phyloP scores from a whole-genome alignment of 1,140 invertebrate genomes.

The Plutomurus gul region DNA sequence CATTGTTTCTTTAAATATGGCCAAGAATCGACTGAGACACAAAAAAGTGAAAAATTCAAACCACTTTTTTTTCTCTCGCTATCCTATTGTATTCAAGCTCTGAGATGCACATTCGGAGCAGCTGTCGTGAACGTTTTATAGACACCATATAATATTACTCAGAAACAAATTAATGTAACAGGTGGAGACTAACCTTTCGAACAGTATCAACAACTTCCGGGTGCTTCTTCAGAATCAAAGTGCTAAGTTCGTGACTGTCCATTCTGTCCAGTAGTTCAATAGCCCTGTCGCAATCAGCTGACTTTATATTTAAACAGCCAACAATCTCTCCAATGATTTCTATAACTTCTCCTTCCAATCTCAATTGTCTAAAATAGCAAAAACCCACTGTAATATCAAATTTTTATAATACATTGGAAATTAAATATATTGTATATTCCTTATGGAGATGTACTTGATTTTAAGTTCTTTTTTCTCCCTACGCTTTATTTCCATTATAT shows the following conservation, averaged over 20 bases:
- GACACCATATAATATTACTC: too few relatives aligned
- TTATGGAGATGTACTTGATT: conserved; percentile 12
- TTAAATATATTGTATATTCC: conserved; percentile 46
- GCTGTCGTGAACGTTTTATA: background rate
- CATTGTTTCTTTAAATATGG: too few relatives aligned
- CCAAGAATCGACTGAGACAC: too few relatives aligned
- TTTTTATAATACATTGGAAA: background rate
- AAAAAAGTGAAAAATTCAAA: background rate
- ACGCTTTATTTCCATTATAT: background rate
- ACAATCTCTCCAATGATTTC: conserved; percentile 76
- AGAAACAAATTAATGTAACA: too few relatives aligned
- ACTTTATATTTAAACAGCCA: conserved; percentile 66
- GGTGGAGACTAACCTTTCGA: conserved; percentile 57
- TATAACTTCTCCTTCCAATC: conserved; percentile 71
- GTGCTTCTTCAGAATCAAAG: conserved; percentile 83
- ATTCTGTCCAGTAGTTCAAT: conserved; percentile 50
- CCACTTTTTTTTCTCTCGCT: background rate
- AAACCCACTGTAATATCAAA: background rate
- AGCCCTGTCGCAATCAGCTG: conserved; percentile 66
- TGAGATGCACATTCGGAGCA: background rate
- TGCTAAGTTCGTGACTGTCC: conserved; percentile 61
- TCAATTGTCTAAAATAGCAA: conserved; percentile 65
- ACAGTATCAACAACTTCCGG: conserved; percentile 75
- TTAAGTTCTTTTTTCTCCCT: conserved; percentile 24
- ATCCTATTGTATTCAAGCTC: background rate